Evolutionary conservation across 2,113 vertebrate genomes (phyloP).

Genomic region (Carlito syrichta): DNA sequence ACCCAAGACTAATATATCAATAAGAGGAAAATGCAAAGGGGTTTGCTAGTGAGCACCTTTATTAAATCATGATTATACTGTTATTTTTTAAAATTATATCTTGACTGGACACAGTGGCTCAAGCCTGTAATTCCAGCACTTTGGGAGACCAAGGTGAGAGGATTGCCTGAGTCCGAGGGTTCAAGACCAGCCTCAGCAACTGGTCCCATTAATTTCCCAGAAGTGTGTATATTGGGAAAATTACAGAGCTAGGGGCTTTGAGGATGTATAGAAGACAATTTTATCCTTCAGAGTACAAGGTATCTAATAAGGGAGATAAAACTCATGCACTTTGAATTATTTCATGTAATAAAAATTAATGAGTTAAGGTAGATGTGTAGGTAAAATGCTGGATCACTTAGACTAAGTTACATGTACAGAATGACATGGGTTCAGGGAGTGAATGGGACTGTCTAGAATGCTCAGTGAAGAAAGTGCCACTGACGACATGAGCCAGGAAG

Average conservation of each 20-base stretch:
- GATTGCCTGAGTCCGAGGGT: too few relatives aligned
- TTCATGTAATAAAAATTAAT: background rate
- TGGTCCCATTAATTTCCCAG: background rate
- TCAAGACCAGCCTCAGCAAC: too few relatives aligned
- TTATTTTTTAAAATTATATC: too few relatives aligned
- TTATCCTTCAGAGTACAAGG: background rate
- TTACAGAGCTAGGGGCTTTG: background rate
- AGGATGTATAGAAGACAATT: background rate
- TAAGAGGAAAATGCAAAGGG: background rate
- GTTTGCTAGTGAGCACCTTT: background rate
- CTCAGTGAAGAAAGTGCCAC: background rate
- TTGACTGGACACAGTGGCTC: too few relatives aligned
- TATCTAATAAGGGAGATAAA: background rate
- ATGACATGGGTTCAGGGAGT: accelerated
- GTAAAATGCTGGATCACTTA: background rate
- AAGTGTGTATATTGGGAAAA: background rate
- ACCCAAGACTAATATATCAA: background rate
- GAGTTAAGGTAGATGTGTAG: background rate
- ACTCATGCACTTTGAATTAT: background rate
- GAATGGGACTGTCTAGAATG: background rate
- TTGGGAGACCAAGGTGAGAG: too few relatives aligned
- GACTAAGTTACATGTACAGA: background rate
- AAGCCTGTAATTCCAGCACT: too few relatives aligned
- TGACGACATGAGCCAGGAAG: background rate
- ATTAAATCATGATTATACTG: background rate